A percentile compares a stretch with the other conserved stretches of the same genome.
Conservation (phyloP, 2,113 vertebrate genomes). For the Pterocles burchelli region DNA sequence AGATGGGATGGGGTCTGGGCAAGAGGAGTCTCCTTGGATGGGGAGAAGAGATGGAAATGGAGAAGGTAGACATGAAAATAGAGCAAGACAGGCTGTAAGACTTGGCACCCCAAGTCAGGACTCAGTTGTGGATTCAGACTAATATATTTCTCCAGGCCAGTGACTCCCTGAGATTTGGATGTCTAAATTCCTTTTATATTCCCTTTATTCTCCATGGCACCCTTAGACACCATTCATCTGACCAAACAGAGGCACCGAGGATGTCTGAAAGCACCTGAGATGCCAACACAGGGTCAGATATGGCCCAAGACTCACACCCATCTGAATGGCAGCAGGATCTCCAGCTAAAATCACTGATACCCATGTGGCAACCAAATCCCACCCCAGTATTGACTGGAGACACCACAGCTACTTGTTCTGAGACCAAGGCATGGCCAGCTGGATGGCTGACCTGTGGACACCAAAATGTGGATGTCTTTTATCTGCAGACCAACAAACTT, state of each 20-base stretch:
- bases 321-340: not conserved
- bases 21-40: accelerated
- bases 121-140: not conserved
- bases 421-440: not conserved
- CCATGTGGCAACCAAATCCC: not conserved
- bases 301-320: not conserved
- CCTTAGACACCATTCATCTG: accelerated
- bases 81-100: not conserved
- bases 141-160: not conserved
- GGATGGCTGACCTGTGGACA: not conserved
- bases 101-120: not conserved
- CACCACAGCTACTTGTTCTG: not conserved
- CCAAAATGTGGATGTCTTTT: not conserved
- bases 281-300: not conserved
- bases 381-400: not conserved
- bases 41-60: not conserved
- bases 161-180: not conserved
- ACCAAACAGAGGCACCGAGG: not conserved
- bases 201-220: not conserved
- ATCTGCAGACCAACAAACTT: not conserved
- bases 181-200: not conserved
- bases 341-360: not conserved
- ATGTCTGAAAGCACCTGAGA: not conserved
- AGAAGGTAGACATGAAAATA: not conserved
- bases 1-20: not conserved